These are phyloP conservation scores for Pyralis farinalis DNA, from an alignment of 2,888 invertebrate species.

Conservation along the genomic window DNA sequence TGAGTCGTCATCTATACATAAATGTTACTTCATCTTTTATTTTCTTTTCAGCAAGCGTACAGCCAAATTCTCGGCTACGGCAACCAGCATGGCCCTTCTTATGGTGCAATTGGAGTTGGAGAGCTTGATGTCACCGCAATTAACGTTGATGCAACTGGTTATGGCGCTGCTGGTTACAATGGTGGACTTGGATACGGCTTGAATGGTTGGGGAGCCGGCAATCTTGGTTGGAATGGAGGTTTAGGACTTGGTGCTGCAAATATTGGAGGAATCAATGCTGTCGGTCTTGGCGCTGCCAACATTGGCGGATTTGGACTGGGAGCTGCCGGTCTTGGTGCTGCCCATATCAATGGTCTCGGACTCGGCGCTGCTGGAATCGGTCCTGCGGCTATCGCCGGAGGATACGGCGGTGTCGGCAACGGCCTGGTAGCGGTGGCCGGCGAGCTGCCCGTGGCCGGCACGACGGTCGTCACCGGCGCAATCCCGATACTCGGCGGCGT, in stretches of 20 bases:
- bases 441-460: slow-evolving; percentile 21
- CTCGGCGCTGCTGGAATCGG: background rate
- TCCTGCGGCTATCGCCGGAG: slow-evolving; percentile 18
- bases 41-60: slow-evolving; percentile 9
- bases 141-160: background rate
- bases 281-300: no score
- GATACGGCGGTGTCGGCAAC: slow-evolving; percentile 14
- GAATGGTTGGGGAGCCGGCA: background rate
- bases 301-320: no score
- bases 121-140: background rate
- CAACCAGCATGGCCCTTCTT: no score
- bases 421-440: slow-evolving; percentile 6
- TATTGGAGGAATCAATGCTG: no score
- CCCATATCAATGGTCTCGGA: no score
- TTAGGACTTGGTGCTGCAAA: background rate
- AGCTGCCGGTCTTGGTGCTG: no score
- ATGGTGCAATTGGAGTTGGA: background rate
- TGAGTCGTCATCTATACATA: no score
- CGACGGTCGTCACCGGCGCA: slow-evolving; percentile 33
- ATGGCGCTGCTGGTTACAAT: background rate
- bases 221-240: background rate
- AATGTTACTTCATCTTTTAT: no score
- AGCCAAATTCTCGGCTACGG: background rate
- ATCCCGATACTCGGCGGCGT: slow-evolving; percentile 43
- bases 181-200: background rate